Evolutionary conservation across 2,113 vertebrate genomes (phyloP).

Genomic region (Myrmecophaga tridactyla): DNA sequence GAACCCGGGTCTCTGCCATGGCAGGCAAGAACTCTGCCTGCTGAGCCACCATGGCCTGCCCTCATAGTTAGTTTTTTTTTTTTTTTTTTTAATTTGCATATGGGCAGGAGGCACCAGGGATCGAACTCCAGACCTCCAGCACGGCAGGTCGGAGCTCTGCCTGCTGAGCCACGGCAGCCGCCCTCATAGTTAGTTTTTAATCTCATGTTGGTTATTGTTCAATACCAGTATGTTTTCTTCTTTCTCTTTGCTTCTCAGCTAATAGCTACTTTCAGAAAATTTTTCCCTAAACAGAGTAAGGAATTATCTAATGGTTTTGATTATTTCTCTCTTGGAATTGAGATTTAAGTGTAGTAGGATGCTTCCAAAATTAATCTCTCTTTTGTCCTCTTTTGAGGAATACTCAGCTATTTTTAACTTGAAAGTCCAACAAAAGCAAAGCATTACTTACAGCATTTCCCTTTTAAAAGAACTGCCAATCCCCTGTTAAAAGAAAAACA

Average conservation of each 20-base stretch:
- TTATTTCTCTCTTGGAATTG: background rate
- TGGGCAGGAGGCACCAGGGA: too few species aligned
- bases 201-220: background rate
- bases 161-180: too few species aligned
- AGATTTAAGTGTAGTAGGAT: background rate
- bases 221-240: background rate
- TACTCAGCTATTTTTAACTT: background rate
- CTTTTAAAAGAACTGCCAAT: background rate
- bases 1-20: too few species aligned
- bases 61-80: too few species aligned
- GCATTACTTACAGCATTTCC: background rate
- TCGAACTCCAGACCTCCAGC: too few species aligned
- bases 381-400: background rate
- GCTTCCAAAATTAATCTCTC: background rate
- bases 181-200: constrained; percentile 50
- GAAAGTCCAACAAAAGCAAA: constrained; percentile 4
- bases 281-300: background rate
- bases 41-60: too few species aligned
- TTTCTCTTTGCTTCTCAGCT: background rate
- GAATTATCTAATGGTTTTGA: background rate
- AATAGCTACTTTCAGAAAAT: constrained; percentile 18
- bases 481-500: background rate
- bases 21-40: too few species aligned
- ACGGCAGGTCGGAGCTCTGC: too few species aligned
- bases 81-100: too few species aligned